Conservation (phyloP, 2,113 vertebrate species). For the Xiphophorus maculatus region DNA sequence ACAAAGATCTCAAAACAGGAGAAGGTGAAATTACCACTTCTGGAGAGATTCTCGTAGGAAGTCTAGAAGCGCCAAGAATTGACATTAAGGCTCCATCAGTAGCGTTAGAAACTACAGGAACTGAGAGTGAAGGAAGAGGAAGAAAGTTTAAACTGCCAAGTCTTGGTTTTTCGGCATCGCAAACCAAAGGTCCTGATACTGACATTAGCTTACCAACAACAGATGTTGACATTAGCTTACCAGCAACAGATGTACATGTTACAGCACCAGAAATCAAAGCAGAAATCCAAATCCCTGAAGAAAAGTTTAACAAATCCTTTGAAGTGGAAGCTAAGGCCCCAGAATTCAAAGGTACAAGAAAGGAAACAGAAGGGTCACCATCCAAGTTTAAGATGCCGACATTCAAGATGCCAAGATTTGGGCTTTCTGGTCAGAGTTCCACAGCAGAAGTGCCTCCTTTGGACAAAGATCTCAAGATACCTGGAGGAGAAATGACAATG, state of each 20-base stretch:
- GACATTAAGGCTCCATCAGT: conserved; percentile 15
- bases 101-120: conserved; percentile 15
- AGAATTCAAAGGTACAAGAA: background rate
- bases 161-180: conserved; percentile 32
- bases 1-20: conserved; percentile 1
- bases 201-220: conserved; percentile 11
- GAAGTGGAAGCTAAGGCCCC: conserved; percentile 8
- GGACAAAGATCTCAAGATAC: conserved; percentile 17
- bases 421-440: background rate
- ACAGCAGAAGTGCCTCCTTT: conserved; percentile 3
- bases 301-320: conserved; percentile 14
- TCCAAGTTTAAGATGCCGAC: conserved; percentile 45
- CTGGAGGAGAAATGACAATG: conserved; percentile 14
- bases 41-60: conserved; percentile 6
- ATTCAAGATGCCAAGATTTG: conserved; percentile 56
- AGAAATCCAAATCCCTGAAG: conserved; percentile 20
- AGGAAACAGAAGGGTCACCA: background rate
- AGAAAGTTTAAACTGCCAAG: conserved; percentile 32
- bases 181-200: conserved; percentile 4
- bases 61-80: background rate
- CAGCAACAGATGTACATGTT: conserved; percentile 12
- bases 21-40: background rate
- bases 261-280: background rate
- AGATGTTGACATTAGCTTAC: background rate
- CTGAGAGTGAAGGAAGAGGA: conserved; percentile 2